phyloP scores from a whole-genome alignment of 2,888 invertebrate genomes.

The Idaea biselata region DNA sequence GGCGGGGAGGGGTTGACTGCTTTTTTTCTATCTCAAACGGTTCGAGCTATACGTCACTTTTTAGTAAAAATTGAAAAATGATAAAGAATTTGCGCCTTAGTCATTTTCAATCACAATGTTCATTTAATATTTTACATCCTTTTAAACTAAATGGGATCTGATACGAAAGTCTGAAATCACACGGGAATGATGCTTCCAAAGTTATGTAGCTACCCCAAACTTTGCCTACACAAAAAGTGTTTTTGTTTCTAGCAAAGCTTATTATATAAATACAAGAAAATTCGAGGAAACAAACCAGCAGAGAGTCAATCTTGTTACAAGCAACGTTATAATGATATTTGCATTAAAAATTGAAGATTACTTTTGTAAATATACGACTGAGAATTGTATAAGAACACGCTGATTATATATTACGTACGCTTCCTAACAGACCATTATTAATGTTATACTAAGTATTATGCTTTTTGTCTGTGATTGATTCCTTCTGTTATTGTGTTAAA shows the following conservation, averaged over 20 bases:
- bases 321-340: conserved; percentile 62
- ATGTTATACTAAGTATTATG: too few species aligned
- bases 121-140: not conserved
- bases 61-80: too few species aligned
- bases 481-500: too few species aligned
- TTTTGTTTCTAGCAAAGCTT: not conserved
- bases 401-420: not conserved
- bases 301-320: conserved; percentile 61
- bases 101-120: not conserved
- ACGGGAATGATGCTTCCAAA: not conserved
- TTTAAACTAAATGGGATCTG: not conserved
- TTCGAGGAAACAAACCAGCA: conserved; percentile 45
- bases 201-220: not conserved
- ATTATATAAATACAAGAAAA: conserved; percentile 32
- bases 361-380: conserved; percentile 34
- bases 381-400: not conserved
- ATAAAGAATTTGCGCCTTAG: not conserved
- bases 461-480: too few species aligned
- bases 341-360: conserved; percentile 59
- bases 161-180: not conserved
- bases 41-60: too few species aligned
- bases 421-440: too few species aligned
- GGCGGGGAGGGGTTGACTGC: too few species aligned
- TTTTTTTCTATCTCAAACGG: too few species aligned
- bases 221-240: not conserved